These are phyloP conservation scores for Alectoris magna DNA, from an alignment of 2,797 vertebrate genomes.

Conservation along the genomic window DNA sequence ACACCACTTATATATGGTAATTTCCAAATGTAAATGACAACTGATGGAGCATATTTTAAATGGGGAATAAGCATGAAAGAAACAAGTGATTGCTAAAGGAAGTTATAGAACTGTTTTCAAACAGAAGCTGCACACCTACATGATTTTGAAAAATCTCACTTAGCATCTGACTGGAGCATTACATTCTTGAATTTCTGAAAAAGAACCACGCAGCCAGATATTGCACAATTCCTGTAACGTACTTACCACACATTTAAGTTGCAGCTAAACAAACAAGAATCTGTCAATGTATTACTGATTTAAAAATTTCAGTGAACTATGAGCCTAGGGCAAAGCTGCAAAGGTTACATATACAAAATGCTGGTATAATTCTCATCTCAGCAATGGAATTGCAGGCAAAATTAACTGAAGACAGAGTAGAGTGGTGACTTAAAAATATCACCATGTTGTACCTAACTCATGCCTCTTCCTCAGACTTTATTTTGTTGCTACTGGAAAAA, in stretches of 20 bases:
- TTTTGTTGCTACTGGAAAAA: not conserved
- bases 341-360: not conserved
- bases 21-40: not conserved
- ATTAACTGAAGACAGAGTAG: not conserved
- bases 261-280: not conserved
- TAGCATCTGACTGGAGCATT: not conserved
- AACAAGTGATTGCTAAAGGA: not conserved
- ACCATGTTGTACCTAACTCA: not conserved
- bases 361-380: not conserved
- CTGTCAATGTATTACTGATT: not conserved
- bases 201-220: not conserved
- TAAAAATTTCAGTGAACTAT: not conserved
- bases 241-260: not conserved
- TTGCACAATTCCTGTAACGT: not conserved
- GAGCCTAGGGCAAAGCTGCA: not conserved
- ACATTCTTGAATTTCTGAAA: not conserved
- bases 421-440: not conserved
- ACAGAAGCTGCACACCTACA: not conserved
- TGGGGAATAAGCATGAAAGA: not conserved
- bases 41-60: not conserved
- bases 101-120: conserved; percentile 16
- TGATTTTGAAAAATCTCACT: not conserved
- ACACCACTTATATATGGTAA: not conserved
- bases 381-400: not conserved
- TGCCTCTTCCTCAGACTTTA: not conserved